Evolutionary conservation across 2,888 invertebrate species (phyloP).

Genomic region (Lagria hirta): DNA sequence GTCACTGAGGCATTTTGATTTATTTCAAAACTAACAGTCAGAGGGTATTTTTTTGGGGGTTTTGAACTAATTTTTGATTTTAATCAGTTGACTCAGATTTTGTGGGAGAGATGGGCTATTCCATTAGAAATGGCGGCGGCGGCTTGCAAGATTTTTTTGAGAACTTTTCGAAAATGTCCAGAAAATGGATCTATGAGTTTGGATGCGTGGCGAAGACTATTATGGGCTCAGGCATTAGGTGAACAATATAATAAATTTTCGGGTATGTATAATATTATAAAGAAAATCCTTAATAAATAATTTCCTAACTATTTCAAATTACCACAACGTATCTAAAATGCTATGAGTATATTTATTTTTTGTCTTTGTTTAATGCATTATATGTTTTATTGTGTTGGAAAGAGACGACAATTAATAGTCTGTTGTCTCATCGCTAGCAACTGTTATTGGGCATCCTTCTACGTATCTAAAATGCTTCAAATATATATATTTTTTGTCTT

Average conservation of each 20-base stretch:
- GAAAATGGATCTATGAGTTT: slow-evolving; percentile 73
- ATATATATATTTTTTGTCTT: too few relatives aligned
- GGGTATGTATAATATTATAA: slow-evolving; percentile 54
- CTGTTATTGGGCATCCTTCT: too few relatives aligned
- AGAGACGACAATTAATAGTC: too few relatives aligned
- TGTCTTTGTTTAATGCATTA: slow-evolving; percentile 10
- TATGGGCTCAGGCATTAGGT: slow-evolving; percentile 79
- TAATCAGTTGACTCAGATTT: slow-evolving; percentile 57
- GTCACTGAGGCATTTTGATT: too few relatives aligned
- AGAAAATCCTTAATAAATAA: too few relatives aligned
- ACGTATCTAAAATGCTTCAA: not conserved
- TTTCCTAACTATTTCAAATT: too few relatives aligned
- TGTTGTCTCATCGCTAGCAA: too few relatives aligned
- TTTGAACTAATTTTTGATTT: slow-evolving; percentile 7
- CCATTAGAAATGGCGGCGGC: slow-evolving; percentile 64
- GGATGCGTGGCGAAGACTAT: slow-evolving; percentile 73
- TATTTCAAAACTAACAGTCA: slow-evolving; percentile 4
- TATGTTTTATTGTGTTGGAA: too few relatives aligned
- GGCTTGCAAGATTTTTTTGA: slow-evolving; percentile 70
- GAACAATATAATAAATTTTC: slow-evolving; percentile 71
- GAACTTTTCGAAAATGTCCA: slow-evolving; percentile 77
- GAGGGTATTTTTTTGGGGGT: not conserved
- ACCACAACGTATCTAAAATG: not conserved
- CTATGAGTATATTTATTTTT: slow-evolving; percentile 1
- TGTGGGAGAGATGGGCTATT: slow-evolving; percentile 67